Conservation (phyloP, 1,140 invertebrate species). For the Euura lappo region DNA sequence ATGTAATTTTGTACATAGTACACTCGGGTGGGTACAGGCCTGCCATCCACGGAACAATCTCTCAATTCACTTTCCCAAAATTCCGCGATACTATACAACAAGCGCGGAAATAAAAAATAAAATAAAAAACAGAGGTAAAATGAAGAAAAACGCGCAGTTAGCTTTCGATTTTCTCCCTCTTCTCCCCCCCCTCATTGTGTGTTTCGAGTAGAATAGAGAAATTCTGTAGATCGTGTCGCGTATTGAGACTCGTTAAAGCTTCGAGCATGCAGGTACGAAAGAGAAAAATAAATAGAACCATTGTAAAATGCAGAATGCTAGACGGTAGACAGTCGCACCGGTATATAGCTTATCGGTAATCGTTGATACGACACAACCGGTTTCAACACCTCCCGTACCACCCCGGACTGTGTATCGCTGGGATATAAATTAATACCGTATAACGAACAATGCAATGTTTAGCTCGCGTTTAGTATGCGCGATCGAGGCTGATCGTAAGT, state of each 20-base stretch:
- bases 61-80: not conserved
- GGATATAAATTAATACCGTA: not conserved
- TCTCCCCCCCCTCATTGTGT: no score
- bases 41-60: not conserved
- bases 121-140: no score
- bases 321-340: not conserved
- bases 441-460: not conserved
- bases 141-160: no score
- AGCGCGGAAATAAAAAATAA: no score
- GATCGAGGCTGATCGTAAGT: not conserved
- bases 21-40: not conserved
- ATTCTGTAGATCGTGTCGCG: not conserved
- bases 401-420: not conserved
- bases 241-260: constrained; percentile 5
- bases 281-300: not conserved
- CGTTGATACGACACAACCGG: not conserved
- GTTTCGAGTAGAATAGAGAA: no score
- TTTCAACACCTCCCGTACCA: not conserved
- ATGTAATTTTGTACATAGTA: not conserved
- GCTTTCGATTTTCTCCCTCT: no score
- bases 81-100: not conserved
- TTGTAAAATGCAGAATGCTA: not conserved
- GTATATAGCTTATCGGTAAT: not conserved
- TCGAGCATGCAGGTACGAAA: not conserved
- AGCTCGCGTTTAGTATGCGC: not conserved